Evolutionary conservation across 2,797 vertebrate genomes (phyloP).

Genomic region (Dendrocincla fuliginosa): DNA sequence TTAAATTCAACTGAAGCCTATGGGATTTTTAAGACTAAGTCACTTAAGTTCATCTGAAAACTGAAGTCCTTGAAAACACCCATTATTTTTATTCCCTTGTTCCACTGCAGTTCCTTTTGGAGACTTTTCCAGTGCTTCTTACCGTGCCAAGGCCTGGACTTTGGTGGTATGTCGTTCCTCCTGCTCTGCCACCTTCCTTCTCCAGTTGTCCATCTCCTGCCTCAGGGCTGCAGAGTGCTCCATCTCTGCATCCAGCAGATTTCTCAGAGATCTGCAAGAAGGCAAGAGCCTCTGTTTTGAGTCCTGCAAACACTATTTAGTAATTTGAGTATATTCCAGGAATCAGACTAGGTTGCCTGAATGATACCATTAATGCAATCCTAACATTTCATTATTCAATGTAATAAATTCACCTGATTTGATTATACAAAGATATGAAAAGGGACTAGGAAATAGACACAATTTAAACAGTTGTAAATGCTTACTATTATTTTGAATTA

Average conservation of each 20-base stretch:
- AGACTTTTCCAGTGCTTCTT: not conserved
- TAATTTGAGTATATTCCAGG: not conserved
- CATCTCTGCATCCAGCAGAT: slow-evolving; percentile 95
- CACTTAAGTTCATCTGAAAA: not conserved
- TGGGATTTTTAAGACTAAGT: not conserved
- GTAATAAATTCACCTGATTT: not conserved
- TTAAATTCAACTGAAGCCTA: not conserved
- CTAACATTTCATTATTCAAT: not conserved
- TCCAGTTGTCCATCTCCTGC: slow-evolving; percentile 88
- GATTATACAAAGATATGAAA: not conserved
- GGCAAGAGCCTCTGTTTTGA: not conserved
- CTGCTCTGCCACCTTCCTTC: slow-evolving; percentile 86
- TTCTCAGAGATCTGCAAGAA: slow-evolving; percentile 87
- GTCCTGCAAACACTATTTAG: not conserved
- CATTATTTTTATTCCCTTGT: not conserved
- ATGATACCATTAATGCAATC: not conserved
- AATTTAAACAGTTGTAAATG: not conserved
- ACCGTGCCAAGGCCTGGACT: slow-evolving; percentile 93
- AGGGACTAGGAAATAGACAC: not conserved
- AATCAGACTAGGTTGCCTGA: not conserved
- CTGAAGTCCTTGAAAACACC: not conserved
- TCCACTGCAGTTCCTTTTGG: not conserved
- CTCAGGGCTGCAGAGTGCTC: slow-evolving; percentile 92
- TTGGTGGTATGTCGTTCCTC: slow-evolving; percentile 90
- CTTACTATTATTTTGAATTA: not conserved